Evolutionary conservation across 2,888 invertebrate genomes (phyloP), one percentile per base, ranked within the genome.

Genomic region (Encarsia formosa): DNA sequence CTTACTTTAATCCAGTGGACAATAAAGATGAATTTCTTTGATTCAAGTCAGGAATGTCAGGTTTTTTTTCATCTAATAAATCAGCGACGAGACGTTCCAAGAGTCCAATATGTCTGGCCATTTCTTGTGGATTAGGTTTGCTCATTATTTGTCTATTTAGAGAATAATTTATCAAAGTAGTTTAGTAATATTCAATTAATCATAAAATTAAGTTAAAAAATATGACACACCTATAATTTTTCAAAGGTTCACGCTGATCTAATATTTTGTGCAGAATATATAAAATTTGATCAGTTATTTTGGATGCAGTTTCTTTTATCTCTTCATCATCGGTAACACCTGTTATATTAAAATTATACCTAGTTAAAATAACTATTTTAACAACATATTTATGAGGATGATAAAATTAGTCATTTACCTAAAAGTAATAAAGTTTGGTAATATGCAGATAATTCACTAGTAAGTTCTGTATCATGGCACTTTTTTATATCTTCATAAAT

Each of bases 1-100:
- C 75, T 75, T 71, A 85, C 86, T 81, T 83, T 47, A 86, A 79
- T 4, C 85, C 82, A 39, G 83, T 80, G 61, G 84, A 85, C 32
- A 85, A 77, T 18, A 77, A 60, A 2, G 83, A 81, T 29, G 80
- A 78, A 31, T 79, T 78, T 63, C 79, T 77, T 57, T 78, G 78
- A 38, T 77, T 77, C 39, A 87, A 68, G 65, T 86, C 86, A 0
- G 71, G 63, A 32, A 84, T 67, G n/a, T 83, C 82, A 3, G 81
- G 79, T 54, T 78, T 77, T 9, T 78, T 71, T 1, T 81, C 76
- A 65, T 81, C 77, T 32, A 84, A 77, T 40, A 86, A 67, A 60
- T 83, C 82, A 5, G 78, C 78, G 0, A 82, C 68, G 41, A 86
- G 61, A 63, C 83, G 82, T 63, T 81, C 80, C 2, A 85, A 63